These are phyloP conservation scores for Rhynchophorus ferrugineus DNA, from an alignment of 1,140 invertebrate genomes.

Conservation along the genomic window DNA sequence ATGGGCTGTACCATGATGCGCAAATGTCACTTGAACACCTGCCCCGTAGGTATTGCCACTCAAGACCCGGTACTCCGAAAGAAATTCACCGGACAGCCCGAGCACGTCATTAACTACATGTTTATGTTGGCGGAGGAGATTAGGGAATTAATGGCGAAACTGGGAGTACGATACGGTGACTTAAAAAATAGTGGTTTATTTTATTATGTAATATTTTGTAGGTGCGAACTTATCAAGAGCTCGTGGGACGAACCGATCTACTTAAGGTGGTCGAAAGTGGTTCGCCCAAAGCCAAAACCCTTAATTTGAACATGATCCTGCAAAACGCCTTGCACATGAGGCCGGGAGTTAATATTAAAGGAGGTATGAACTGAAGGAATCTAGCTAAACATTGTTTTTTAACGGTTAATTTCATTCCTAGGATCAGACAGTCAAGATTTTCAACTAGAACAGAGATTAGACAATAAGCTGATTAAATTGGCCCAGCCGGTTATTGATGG, in stretches of 20 bases:
- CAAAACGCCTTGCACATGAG: slow-evolving; percentile 84
- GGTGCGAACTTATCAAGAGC: slow-evolving; percentile 56
- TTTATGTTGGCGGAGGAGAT: slow-evolving; percentile 98
- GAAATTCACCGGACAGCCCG: slow-evolving; percentile 96
- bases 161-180: slow-evolving; percentile 62
- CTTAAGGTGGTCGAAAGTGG: slow-evolving; percentile 57
- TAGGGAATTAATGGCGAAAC: slow-evolving; percentile 77
- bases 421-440: slow-evolving; percentile 76
- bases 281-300: slow-evolving; percentile 68
- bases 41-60: slow-evolving; percentile 97
- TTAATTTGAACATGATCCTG: slow-evolving; percentile 81
- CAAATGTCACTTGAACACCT: slow-evolving; percentile 99
- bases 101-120: slow-evolving; percentile 96
- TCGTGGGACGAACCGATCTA: slow-evolving; percentile 91
- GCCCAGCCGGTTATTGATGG: slow-evolving; percentile 70
- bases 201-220: slow-evolving; percentile 6
- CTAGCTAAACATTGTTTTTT: too few relatives aligned
- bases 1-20: slow-evolving; percentile 99
- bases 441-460: slow-evolving; percentile 80
- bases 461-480: slow-evolving; percentile 75
- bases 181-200: background rate
- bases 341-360: slow-evolving; percentile 84
- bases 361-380: too few relatives aligned
- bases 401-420: background rate
- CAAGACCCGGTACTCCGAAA: slow-evolving; percentile 92